These are phyloP conservation scores for Eptesicus fuscus DNA, from an alignment of 2,113 vertebrate genomes.

Conservation along the genomic window DNA sequence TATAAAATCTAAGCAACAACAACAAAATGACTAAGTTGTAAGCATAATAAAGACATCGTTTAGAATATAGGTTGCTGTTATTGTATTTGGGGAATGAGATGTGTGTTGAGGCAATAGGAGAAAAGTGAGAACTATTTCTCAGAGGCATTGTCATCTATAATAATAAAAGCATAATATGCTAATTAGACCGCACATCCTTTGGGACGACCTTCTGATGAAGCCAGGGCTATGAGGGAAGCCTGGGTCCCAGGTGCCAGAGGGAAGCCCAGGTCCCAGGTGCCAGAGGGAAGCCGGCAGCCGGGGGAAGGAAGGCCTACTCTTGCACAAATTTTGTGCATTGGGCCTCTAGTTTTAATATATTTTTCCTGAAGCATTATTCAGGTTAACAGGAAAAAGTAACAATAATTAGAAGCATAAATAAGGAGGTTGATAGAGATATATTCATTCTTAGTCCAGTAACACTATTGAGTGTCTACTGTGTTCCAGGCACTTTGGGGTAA, in stretches of 20 bases:
- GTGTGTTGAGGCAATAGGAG: neutral
- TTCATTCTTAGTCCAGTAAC: neutral
- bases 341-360: neutral
- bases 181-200: too few species aligned
- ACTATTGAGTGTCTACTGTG: fast-evolving
- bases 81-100: neutral
- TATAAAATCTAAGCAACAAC: neutral
- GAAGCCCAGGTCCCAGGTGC: too few species aligned
- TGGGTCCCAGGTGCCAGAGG: too few species aligned
- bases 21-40: neutral
- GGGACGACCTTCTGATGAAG: too few species aligned
- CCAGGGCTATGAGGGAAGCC: too few species aligned
- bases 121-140: neutral
- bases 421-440: fast-evolving
- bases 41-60: neutral
- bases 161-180: too few species aligned
- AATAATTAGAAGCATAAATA: neutral
- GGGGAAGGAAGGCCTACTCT: too few species aligned
- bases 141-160: neutral
- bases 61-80: neutral
- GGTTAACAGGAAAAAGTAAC: neutral
- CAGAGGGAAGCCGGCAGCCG: too few species aligned
- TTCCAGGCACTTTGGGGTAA: neutral
- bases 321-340: too few species aligned
- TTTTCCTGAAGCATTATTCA: neutral